phyloP scores from a whole-genome alignment of 2,888 invertebrate species.

The Drosophila anomalata region DNA sequence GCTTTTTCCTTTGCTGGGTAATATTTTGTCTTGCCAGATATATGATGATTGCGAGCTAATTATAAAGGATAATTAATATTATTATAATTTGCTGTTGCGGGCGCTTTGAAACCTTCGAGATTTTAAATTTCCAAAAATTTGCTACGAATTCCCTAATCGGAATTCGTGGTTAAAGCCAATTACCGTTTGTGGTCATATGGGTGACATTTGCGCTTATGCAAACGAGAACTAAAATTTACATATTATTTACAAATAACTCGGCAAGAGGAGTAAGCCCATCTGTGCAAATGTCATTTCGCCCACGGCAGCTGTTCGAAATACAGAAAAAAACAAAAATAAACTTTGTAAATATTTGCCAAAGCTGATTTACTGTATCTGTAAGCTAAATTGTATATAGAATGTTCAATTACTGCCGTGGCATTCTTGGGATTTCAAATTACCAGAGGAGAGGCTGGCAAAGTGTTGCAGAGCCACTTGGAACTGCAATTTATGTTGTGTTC shows the following conservation, averaged over 20 bases:
- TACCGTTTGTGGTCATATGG: constrained; percentile 35
- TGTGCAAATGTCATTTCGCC: neutral
- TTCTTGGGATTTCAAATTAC: constrained; percentile 44
- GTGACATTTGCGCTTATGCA: constrained; percentile 19
- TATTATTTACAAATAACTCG: neutral
- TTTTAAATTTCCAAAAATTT: neutral
- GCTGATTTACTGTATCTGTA: constrained; percentile 13
- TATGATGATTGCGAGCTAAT: constrained; percentile 4
- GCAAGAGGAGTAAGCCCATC: neutral
- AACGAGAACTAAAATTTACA: neutral
- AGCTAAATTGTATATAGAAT: constrained; percentile 28
- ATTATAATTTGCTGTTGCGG: neutral
- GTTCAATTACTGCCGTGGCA: constrained; percentile 37
- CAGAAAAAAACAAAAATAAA: neutral
- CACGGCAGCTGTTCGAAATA: constrained; percentile 7
- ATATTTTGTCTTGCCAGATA: neutral
- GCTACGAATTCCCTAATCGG: neutral
- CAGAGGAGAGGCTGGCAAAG: constrained; percentile 12
- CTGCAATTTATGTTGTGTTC: constrained; percentile 52
- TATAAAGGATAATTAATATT: neutral
- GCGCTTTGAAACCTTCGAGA: neutral
- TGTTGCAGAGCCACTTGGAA: constrained; percentile 8
- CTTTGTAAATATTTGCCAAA: neutral
- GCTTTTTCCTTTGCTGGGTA: neutral
- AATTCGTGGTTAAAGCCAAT: constrained; percentile 39